These are phyloP conservation scores for Plusia festucae DNA, from an alignment of 2,888 invertebrate species.

Conservation along the genomic window DNA sequence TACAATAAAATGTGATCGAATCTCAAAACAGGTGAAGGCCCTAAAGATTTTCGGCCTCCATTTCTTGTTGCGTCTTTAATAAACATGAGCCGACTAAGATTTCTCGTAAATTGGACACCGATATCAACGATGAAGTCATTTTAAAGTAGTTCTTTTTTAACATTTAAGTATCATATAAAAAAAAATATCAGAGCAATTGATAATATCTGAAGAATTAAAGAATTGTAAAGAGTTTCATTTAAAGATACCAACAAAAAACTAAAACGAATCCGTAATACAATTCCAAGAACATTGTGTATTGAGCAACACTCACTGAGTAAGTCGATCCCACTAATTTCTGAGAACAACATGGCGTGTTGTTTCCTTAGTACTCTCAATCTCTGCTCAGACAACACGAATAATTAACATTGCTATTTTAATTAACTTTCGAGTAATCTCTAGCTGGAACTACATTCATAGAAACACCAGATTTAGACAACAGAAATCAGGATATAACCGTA, in stretches of 20 bases:
- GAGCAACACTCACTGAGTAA: conserved; percentile 72
- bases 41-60: conserved; percentile 50
- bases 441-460: conserved; percentile 27
- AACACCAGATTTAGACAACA: conserved; percentile 12
- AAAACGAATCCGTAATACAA: conserved; percentile 47
- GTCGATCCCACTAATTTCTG: conserved; percentile 78
- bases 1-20: conserved; percentile 52
- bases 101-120: conserved; percentile 63
- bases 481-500: not conserved
- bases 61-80: conserved; percentile 62
- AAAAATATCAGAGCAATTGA: too few species aligned
- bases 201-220: not conserved
- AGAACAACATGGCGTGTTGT: conserved; percentile 75
- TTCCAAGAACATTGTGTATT: conserved; percentile 71
- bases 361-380: conserved; percentile 49
- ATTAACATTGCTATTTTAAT: conserved; percentile 62
- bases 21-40: conserved; percentile 59
- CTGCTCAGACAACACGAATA: conserved; percentile 50
- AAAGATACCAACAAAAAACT: conserved; percentile 31
- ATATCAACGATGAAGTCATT: conserved; percentile 72
- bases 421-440: conserved; percentile 35
- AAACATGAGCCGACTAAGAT: conserved; percentile 64
- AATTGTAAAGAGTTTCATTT: conserved; percentile 8
- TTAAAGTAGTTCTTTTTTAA: conserved; percentile 33
- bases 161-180: too few species aligned